These are phyloP conservation scores for Nephrotoma flavescens DNA, from an alignment of 2,888 invertebrate genomes.

Conservation along the genomic window DNA sequence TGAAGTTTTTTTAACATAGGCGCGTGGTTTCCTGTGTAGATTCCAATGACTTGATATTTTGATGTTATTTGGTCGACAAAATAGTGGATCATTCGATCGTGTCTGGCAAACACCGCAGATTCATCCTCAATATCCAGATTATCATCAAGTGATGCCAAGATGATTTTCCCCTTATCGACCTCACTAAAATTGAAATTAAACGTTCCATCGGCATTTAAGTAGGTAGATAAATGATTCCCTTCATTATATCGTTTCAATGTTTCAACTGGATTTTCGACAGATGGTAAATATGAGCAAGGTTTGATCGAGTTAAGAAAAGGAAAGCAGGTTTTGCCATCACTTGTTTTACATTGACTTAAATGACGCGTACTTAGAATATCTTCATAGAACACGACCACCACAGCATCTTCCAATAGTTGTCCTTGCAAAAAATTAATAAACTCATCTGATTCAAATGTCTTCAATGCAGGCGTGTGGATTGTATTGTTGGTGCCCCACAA, in stretches of 20 bases:
- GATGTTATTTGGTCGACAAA: conserved; percentile 35
- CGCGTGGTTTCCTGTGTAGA: conserved; percentile 12
- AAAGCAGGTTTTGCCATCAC: not conserved
- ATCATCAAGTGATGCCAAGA: conserved; percentile 43
- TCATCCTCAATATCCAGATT: conserved; percentile 40
- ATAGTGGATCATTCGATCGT: conserved; percentile 40
- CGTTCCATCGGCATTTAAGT: conserved; percentile 16
- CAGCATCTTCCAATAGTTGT: not conserved
- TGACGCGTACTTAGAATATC: not conserved
- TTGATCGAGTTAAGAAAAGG: not conserved
- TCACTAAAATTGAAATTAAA: conserved; percentile 14
- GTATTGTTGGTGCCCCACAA: conserved; percentile 35
- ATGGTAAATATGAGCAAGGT: conserved; percentile 39
- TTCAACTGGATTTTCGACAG: conserved; percentile 43
- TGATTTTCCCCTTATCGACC: conserved; percentile 32
- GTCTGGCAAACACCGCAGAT: conserved; percentile 39
- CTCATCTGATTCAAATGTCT: not conserved
- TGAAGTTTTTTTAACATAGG: conserved; percentile 4
- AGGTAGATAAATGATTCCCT: conserved; percentile 19
- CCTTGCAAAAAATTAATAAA: not conserved
- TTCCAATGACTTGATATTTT: conserved; percentile 13
- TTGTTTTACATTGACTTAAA: not conserved
- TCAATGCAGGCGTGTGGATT: not conserved
- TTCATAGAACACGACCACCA: not conserved
- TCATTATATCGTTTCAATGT: conserved; percentile 38